Evolutionary conservation across 2,888 invertebrate genomes (phyloP), one percentile per base, ranked within the genome.

Genomic region (Hyalella azteca): DNA sequence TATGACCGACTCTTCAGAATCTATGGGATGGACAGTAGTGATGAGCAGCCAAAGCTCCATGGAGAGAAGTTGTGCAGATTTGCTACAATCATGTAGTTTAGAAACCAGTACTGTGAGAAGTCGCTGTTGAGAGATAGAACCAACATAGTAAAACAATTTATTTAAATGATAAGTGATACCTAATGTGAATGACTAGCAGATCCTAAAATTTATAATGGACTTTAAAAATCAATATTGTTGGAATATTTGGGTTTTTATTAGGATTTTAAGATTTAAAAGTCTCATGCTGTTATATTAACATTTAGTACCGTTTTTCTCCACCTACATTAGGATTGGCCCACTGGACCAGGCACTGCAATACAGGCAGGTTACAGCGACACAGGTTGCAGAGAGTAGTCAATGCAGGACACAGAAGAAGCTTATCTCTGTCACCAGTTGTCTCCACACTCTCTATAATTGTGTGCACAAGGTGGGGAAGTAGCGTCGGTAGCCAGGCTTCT

Each of bases 401-500:
- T 9, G 78, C 78, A 3, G 54, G 76, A 11, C 76, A 41, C 22
- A 82, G 29, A 22, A 77, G 77, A 15, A 78, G 78, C 39, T 82
- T 76, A 2, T 77, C 79, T 4, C 59, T 48, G 54, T 54, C 76
- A 19, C 77, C 78, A 15, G 36, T 36, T 4, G 36, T n/a, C 66
- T 36, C 66, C 19, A 66, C 66, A 29, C 66, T 66, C 3, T 50
- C 60, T 4, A 45, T 75, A 5, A 78, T 11, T n/a, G 73, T 75
- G 2, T 59, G 39, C 32, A 76, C 76, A 32, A 82, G 77, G 36
- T 78, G 40, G 1, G 79, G 82, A 15, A 80, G 50, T 29, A 82
- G 54, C 49, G 60, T 50, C 41, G 75, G 39, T 11, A 82, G 39
- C 82, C 82, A 82, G 9, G 78, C 79, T 41, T 82, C 80, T n/a